phyloP scores from a whole-genome alignment of 2,113 vertebrate species.

The Collichthys lucidus region DNA sequence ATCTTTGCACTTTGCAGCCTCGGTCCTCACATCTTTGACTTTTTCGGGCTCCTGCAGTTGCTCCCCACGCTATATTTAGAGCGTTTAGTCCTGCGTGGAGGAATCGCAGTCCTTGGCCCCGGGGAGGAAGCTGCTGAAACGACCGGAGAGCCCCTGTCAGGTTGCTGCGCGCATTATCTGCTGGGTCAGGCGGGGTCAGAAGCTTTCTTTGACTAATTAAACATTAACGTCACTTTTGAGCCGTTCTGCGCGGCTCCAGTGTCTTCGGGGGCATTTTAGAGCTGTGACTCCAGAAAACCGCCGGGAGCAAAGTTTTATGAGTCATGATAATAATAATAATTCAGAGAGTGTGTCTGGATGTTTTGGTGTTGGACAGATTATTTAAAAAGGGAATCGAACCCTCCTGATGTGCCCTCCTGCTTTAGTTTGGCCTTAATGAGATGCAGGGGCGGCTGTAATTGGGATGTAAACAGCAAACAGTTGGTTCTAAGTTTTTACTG shows the following conservation, averaged over 20 bases:
- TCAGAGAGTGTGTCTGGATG: no score
- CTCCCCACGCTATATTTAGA: neutral
- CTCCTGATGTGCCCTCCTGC: neutral
- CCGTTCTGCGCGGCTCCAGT: constrained; percentile 15
- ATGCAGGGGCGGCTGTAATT: constrained; percentile 33
- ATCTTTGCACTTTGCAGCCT: neutral
- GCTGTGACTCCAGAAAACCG: neutral
- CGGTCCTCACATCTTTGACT: neutral
- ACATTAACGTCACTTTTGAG: constrained; percentile 34
- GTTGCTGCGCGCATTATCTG: neutral
- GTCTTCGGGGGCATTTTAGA: neutral
- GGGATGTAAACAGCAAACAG: constrained; percentile 56
- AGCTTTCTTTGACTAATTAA: constrained; percentile 43
- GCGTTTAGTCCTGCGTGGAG: neutral
- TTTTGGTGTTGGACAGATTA: no score
- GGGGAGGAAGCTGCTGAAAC: constrained; percentile 9
- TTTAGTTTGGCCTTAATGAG: neutral
- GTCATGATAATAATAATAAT: neutral
- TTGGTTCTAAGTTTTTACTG: constrained; percentile 64
- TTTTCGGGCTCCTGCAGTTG: neutral
- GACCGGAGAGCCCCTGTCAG: constrained; percentile 13
- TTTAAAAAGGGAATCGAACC: neutral
- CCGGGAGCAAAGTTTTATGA: neutral
- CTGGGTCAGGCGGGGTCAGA: constrained; percentile 52
- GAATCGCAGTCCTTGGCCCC: neutral